Evolutionary conservation across 2,888 invertebrate species (phyloP), one percentile per base, ranked within the genome.

Genomic region (Caenorhabditis sinica): DNA sequence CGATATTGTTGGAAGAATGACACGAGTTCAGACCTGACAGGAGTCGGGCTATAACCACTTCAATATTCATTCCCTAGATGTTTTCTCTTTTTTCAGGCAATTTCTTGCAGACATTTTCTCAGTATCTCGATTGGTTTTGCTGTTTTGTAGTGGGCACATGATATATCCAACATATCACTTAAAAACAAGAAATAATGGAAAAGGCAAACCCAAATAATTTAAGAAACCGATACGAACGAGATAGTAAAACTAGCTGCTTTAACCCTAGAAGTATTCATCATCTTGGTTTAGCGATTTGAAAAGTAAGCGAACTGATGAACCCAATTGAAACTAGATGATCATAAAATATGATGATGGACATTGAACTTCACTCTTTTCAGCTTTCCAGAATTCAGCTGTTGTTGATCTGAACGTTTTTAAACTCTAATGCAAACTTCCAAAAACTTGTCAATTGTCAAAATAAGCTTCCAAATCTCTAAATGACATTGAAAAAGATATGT

Each of bases 241-340:
- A n/a, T n/a, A n/a, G n/a, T n/a, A n/a, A n/a, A n/a, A n/a, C n/a
- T n/a, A n/a, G n/a, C n/a, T n/a, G n/a, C n/a, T n/a, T n/a, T n/a
- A n/a, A n/a, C 13, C 13, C 40, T 1, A 13, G 13, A 1, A 40
- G 36, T 11, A 36, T 36, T 40, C 40, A 40, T 9, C 9, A 40
- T 40, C 40, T 13, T 13, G 40, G 40, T 40, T 40, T 40, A 13
- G 13, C 1, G 13, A 40, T 13, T 2, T 40, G 40, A 40, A 40
- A 20, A 49, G 20, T 13, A 40, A n/a, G n/a, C 11, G 20, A 49
- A 20, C 11, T 49, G 20, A 58, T 30, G 58, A 58, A 33, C 17
- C 33, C 58, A 4, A 30, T 58, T 58, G 58, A 58, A 15, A n/a
- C 8, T 15, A 9, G 30, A 58, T 58, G 58, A 58, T 56, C 49